Conservation (phyloP, 2,888 invertebrate species). For the Eilema sororculum region DNA sequence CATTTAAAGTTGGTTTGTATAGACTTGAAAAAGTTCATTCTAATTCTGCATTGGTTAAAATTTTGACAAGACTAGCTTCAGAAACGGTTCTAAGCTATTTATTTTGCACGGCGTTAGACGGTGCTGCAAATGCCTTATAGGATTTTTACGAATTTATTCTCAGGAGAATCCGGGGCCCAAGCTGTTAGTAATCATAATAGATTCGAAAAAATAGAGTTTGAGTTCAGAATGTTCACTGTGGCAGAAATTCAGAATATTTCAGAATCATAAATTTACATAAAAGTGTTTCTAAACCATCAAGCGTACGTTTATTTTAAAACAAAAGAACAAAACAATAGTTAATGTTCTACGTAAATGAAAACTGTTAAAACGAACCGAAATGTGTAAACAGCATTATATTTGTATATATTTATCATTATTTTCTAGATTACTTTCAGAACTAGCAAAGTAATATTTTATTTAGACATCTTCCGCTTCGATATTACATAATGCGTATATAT, state of each 20-base stretch:
- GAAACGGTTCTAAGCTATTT: too few species aligned
- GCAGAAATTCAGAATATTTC: background rate
- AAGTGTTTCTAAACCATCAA: background rate
- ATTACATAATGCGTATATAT: slow-evolving; percentile 2
- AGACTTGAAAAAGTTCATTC: too few species aligned
- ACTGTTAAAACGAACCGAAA: background rate
- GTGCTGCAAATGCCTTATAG: too few species aligned
- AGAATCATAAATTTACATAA: background rate
- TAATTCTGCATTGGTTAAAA: too few species aligned
- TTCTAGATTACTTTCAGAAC: slow-evolving; percentile 6
- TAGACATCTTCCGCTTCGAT: slow-evolving; percentile 1
- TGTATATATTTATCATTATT: too few species aligned
- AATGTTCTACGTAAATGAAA: background rate
- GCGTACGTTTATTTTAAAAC: background rate
- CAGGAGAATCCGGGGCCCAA: too few species aligned
- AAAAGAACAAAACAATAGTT: slow-evolving; percentile 5
- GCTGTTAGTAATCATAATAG: background rate
- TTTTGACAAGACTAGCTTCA: too few species aligned
- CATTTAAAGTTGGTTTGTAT: too few species aligned
- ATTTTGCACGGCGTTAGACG: too few species aligned
- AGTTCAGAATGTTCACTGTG: slow-evolving; percentile 2
- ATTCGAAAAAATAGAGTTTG: background rate
- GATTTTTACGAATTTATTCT: too few species aligned
- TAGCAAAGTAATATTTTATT: background rate
- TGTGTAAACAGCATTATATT: slow-evolving; percentile 9